Evolutionary conservation across 2,113 vertebrate genomes (phyloP), one percentile per base, ranked within the genome.

Genomic region (Craseonycteris thonglongyai): DNA sequence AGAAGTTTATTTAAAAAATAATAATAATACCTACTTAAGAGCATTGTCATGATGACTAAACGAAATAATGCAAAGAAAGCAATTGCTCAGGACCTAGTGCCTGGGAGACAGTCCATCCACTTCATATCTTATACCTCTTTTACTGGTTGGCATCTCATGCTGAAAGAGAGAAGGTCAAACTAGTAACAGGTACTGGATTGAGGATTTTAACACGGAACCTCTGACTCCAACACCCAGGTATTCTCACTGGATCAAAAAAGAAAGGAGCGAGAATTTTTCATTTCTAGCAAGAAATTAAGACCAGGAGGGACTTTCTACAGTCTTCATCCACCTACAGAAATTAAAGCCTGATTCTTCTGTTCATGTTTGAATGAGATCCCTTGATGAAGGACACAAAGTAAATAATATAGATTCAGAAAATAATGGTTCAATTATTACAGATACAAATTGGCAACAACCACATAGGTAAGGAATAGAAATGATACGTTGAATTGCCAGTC

Each of bases 71-170:
- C 5, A 51, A 71, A 8, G 6, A 47, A 58, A 61, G 3, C 4
- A n/a, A n/a, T 4, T n/a, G 0, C 45, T 35, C 0, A 78, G 2
- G 26, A 10, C 11, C 30, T n/a, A 35, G 2, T 7, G 0, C 2
- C 3, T 38, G 19, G 5, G 15, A 19, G 45, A 33, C 0, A 51
- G 7, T 5, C 13, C 54, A 68, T 5, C 13, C 54, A 68, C 45
- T 3, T 68, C 66, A 58, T 1, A 12, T 15, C 10, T 76, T 61
- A 21, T 38, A 1, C 11, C 1, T 42, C 4, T 35, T 71, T 81
- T 85, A 35, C 7, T 65, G 35, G 5, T 19, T 33, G 2, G 6
- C 51, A 72, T 89, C 1, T 56, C 30, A 35, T 14, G 1, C 10
- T 49, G 30, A 49, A 47, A 42, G 49, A 54, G 2, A 4, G 69